Base-by-base conservation (phyloP, 37 sponge, comb jelly and placozoan genomes). In the Beroe forskalii region DNA sequence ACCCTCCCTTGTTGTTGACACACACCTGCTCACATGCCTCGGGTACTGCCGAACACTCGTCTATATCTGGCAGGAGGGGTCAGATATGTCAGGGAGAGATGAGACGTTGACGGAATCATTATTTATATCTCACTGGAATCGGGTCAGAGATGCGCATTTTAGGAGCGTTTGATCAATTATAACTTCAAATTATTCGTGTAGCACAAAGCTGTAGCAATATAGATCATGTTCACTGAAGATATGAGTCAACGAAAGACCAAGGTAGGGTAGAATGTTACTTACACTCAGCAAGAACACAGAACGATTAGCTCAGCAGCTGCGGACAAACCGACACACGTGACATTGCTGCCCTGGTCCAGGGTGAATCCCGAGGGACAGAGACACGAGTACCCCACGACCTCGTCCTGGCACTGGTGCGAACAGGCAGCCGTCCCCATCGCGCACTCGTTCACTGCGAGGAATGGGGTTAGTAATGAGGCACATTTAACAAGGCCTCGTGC, bases 1-100 rank as follows among this genome's bases (percentile, higher is more conserved):
- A 80, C 86, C 86, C 86, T 80, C 86, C 86, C 28, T 43, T 41
- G 86, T 80, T 80, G 48, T 80, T 80, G 24, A 25, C 0, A 44
- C 86, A 80, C 8, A 44, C 28, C 2, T 80, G 86, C 6, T 80
- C 86, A 43, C 86, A 80, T 24, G 2, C 24, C 40, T 80, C 86
- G 1, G 86, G 86, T 23, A 80, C 3, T 6, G 4, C 31, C 4
- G 27, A n/a, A 43, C 86, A 80, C 55, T 80, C 86, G 86, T 80
- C 55, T 9, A 41, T 3, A 43, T 80, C 86, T 80, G 86, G 20
- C 28, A 12, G n/a, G 20, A 55, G 17, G 17, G 9, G 60, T 55
- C 9, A 55, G n/a, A n/a, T n/a, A n/a, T n/a, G n/a, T n/a, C n/a
- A n/a, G n/a, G n/a, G n/a, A n/a, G n/a, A n/a, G n/a, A n/a, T n/a